Evolutionary conservation across 1,140 invertebrate species (phyloP), one percentile per base, ranked within the genome.

Genomic region (Drosophila ambigua): DNA sequence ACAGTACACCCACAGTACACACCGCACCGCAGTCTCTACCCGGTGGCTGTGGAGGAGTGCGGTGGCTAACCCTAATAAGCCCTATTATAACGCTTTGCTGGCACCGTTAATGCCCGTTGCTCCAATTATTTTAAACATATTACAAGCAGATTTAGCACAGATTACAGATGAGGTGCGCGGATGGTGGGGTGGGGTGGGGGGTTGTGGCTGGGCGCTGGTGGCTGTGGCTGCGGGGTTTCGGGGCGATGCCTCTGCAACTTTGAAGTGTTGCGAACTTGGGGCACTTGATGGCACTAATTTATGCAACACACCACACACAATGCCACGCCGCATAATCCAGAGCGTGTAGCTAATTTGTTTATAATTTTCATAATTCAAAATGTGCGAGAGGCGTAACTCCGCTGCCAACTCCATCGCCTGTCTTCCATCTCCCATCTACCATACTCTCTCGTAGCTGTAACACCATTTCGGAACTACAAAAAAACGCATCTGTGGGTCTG

Each of bases 41-140:
- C 31, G 3, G 31, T 35, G 31, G 9, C 31, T 35, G 9, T 35
- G 0, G 20, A 20, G 8, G 31, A 4, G 35, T 13, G 35, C 35
- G 11, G 35, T 8, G 41, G 48, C 45, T 78, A 79, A 73, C 62
- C 77, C 65, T 80, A 80, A 76, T 77, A 80, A 79, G 72, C 66
- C 62, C 67, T 84, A 73, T 84, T 84, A 73, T 60, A 73, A 71
- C 62, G 66, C 80, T 67, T 73, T 65, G 77, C 67, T 77, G 60
- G 63, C 58, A 81, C 48, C 78, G 48, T 61, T 87, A 85, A 82
- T 87, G 77, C 74, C 63, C 69, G 82, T 82, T 72, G 65, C 77
- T 72, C 63, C 77, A 84, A 84, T 84, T 87, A 85, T 85, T 82
- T 85, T 85, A 82, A 85, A 88, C 82, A 88, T 87, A 82, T 87